Evolutionary conservation across 2,113 vertebrate species (phyloP), one percentile per base, ranked within the genome.

Genomic region (Oreochromis aureus): DNA sequence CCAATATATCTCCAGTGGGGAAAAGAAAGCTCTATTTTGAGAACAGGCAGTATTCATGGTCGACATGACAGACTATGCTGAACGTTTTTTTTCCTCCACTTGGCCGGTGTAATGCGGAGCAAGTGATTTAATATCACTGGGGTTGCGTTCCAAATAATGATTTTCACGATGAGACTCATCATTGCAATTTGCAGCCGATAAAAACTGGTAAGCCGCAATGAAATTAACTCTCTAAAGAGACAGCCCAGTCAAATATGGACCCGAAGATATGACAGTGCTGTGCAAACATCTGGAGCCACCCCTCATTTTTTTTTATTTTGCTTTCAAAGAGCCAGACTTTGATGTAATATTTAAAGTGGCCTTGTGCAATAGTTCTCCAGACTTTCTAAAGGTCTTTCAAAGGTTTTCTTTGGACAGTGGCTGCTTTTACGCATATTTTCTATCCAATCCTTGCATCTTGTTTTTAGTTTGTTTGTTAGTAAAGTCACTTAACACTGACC

Each of bases 11-110:
- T 84, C 76, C 24, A 63, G 53, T n/a, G 30, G 73, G 27, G 27
- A 85, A 66, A 81, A 39, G 84, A 81, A 78, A 4, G 18, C 81
- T 86, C 89, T 90, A 87, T 90, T 92, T 88, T 86, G 32, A 87
- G 86, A 88, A 59, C 58, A 79, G 84, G 12, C 39, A 3, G 18
- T 34, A 87, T 87, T 80, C 15, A 41, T 81, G 59, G 80, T 84
- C 58, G 15, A 58, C 73, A 48, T 41, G 15, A 84, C 48, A 86
- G 76, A 79, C 22, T 22, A 6, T n/a, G 36, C 46, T 8, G 18
- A 19, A 4, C 0, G 2, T 6, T 53, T 15, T n/a, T 61, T 18
- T 56, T 24, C 2, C 56, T 63, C 44, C 55, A 34, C 63, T 80
- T n/a, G 36, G 30, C 15, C 4, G 2, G 8, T 41, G 9, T 11